These are phyloP conservation scores for Zaprionus ornatus DNA, from an alignment of 1,140 invertebrate genomes.

Conservation along the genomic window DNA sequence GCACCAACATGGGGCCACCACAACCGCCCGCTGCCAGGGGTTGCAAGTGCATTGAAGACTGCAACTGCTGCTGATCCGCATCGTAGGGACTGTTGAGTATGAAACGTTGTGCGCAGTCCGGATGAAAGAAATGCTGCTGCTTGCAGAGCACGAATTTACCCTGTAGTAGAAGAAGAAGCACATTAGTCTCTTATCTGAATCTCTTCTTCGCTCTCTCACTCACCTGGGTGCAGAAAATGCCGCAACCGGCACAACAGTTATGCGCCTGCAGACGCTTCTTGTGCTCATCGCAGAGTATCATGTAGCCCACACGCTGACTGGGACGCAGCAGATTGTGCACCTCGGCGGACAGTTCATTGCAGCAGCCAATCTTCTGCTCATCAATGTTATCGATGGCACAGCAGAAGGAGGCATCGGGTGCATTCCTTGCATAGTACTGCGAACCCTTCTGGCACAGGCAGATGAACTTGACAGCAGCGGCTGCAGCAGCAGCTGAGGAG, in stretches of 20 bases:
- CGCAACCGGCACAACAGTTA: conserved; percentile 95
- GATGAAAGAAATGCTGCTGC: conserved; percentile 83
- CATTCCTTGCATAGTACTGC: conserved; percentile 78
- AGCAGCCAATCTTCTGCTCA: conserved; percentile 91
- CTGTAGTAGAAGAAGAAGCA: conserved; percentile 22
- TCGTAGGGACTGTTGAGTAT: conserved; percentile 80
- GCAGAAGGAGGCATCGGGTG: conserved; percentile 83
- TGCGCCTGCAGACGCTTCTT: conserved; percentile 90
- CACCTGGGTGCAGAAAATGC: conserved; percentile 95
- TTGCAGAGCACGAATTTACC: conserved; percentile 82
- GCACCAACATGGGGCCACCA: conserved; percentile 73
- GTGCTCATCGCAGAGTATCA: conserved; percentile 93
- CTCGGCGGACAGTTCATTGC: conserved; percentile 86
- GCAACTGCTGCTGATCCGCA: conserved; percentile 84
- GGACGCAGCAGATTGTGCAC: conserved; percentile 89
- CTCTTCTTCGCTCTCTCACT: conserved; percentile 12
- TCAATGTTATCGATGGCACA: conserved; percentile 92
- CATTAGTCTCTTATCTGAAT: background rate
- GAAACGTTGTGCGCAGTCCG: conserved; percentile 80
- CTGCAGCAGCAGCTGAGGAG: conserved; percentile 7
- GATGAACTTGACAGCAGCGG: conserved; percentile 53
- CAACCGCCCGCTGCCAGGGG: background rate
- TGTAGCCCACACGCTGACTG: conserved; percentile 91
- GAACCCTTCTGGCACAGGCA: conserved; percentile 79
- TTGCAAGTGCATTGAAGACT: background rate